These are phyloP conservation scores for Callocephalon fimbriatum DNA, from an alignment of 2,113 vertebrate species.

Conservation along the genomic window DNA sequence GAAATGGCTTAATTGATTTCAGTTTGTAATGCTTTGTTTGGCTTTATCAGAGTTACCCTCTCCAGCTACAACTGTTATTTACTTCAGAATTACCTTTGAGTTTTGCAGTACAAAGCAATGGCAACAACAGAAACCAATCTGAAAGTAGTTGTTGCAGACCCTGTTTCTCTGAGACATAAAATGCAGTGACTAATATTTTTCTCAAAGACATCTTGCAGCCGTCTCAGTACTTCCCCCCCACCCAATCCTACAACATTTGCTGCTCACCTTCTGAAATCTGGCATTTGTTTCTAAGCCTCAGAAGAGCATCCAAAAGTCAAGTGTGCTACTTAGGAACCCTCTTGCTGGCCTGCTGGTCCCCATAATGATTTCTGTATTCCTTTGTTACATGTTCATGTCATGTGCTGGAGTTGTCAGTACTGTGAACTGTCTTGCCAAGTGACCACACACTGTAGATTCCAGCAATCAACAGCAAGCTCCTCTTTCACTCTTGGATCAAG, in stretches of 20 bases:
- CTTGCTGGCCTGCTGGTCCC: neutral
- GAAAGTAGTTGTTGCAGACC: neutral
- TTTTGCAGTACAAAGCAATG: neutral
- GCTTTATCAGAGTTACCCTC: neutral
- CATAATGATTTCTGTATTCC: neutral
- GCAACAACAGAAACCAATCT: neutral
- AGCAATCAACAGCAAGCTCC: neutral
- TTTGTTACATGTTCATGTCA: rapidly evolving
- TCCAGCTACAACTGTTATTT: neutral
- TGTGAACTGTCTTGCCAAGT: neutral
- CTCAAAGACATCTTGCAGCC: neutral
- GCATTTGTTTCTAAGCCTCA: neutral
- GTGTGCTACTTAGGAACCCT: rapidly evolving
- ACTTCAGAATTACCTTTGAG: neutral
- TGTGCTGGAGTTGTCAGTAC: rapidly evolving
- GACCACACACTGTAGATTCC: neutral
- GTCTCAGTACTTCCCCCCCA: neutral
- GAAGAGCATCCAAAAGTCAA: neutral
- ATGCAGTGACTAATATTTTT: neutral
- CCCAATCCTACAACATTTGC: rapidly evolving
- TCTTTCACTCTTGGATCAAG: neutral
- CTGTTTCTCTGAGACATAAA: neutral
- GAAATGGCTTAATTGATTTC: neutral
- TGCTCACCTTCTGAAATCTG: neutral
- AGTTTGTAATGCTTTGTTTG: neutral